Percentiles rank a stretch among this genome's conserved stretches.
phyloP scores from a whole-genome alignment of 1,140 invertebrate genomes.

The Tetramorium parvispinum region DNA sequence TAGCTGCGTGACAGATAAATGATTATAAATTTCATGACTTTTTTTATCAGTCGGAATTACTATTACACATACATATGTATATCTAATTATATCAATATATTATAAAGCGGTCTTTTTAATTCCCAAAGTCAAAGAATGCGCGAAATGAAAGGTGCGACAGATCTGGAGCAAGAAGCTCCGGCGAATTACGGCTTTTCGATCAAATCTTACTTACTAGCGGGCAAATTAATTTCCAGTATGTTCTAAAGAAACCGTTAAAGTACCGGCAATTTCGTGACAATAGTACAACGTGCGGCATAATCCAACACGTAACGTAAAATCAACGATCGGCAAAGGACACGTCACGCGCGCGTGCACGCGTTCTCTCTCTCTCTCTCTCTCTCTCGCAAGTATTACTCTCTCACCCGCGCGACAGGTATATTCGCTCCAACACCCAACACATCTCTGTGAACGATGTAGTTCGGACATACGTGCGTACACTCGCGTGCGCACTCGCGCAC shows the following conservation, averaged over 20 bases:
- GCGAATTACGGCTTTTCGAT: neutral
- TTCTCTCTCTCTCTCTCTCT: neutral
- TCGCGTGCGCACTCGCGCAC: neutral
- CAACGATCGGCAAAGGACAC: conserved; percentile 28
- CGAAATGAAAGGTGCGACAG: neutral
- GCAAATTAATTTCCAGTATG: neutral
- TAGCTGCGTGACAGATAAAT: neutral
- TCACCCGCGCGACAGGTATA: neutral
- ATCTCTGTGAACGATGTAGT: neutral
- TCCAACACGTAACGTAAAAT: conserved; percentile 35
- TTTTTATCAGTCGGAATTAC: neutral
- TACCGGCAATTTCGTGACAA: conserved; percentile 27
- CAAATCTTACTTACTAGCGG: conserved; percentile 2
- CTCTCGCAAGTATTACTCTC: neutral
- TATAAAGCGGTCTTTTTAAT: neutral
- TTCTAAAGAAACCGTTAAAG: conserved; percentile 30
- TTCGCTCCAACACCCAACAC: conserved; percentile 35
- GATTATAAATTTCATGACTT: neutral
- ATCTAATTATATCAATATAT: neutral
- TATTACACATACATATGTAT: neutral
- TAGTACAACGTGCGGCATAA: conserved; percentile 24
- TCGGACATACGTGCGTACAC: conserved; percentile 13
- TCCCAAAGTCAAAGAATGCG: neutral
- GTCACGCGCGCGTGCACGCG: conserved; percentile 47
- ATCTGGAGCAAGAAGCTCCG: neutral